These are phyloP conservation scores for Paramormyrops kingsleyae DNA, from an alignment of 2,113 vertebrate species.

Conservation along the genomic window DNA sequence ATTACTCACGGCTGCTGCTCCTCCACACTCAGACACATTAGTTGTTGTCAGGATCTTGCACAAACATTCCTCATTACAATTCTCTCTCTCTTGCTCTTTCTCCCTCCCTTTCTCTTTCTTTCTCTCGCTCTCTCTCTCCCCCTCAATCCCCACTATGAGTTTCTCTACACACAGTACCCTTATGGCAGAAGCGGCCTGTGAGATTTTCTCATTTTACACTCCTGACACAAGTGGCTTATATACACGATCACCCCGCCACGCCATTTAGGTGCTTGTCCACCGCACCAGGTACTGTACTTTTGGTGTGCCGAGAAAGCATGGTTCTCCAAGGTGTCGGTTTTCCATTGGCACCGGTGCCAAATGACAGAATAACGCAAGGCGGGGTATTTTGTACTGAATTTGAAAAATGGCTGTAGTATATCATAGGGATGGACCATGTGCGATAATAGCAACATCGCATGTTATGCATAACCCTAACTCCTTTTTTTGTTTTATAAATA, in stretches of 20 bases:
- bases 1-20: slow-evolving; percentile 57
- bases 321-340: too few species aligned
- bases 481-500: too few species aligned
- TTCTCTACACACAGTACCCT: not conserved
- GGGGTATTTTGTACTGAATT: too few species aligned
- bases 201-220: slow-evolving; percentile 18
- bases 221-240: slow-evolving; percentile 35
- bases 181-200: not conserved
- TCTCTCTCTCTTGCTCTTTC: slow-evolving; percentile 21
- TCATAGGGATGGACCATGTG: too few species aligned
- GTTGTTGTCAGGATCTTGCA: slow-evolving; percentile 37
- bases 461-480: too few species aligned
- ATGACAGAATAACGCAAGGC: too few species aligned
- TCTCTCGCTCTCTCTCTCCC: not conserved
- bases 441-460: too few species aligned
- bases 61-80: slow-evolving; percentile 37
- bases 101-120: not conserved
- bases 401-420: too few species aligned
- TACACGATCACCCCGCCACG: not conserved
- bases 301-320: too few species aligned
- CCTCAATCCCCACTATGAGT: slow-evolving; percentile 22
- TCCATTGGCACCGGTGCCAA: too few species aligned
- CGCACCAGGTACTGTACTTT: too few species aligned
- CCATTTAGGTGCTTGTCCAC: not conserved
- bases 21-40: slow-evolving; percentile 39